Percentiles rank a stretch among this genome's conserved stretches.
These are phyloP conservation scores for Ptychodera flava DNA, from an alignment of 35 echinoderm and acorn worm species.

Conservation along the genomic window DNA sequence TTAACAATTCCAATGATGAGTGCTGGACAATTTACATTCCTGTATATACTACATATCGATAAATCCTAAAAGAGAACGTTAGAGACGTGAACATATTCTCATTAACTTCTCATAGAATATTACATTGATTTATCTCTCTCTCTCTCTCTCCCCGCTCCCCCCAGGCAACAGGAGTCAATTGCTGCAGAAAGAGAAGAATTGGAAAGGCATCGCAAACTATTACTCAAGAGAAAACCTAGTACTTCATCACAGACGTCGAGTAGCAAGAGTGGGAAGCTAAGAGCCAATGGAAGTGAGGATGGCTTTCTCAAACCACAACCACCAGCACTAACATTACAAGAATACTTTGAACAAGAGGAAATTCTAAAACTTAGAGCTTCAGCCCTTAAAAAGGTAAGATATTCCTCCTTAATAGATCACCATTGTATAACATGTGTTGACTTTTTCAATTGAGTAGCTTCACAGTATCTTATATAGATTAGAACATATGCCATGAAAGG, in stretches of 20 bases:
- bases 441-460: no score
- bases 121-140: no score
- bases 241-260: constrained; percentile 33
- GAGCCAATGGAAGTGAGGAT: constrained; percentile 75
- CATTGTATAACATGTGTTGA: no score
- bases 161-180: constrained; percentile 87
- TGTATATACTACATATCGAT: no score
- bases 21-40: no score
- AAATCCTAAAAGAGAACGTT: not conserved
- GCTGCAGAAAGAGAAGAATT: constrained; percentile 89
- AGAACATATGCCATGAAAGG: no score
- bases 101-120: no score
- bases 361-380: constrained; percentile 77
- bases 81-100: constrained; percentile 3
- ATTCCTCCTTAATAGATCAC: no score
- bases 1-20: no score
- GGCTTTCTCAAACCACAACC: constrained; percentile 63
- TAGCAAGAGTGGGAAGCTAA: constrained; percentile 59
- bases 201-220: constrained; percentile 72
- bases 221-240: constrained; percentile 86
- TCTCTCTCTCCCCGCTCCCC: no score
- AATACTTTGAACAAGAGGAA: constrained; percentile 89
- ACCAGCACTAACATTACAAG: constrained; percentile 15
- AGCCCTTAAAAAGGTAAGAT: constrained; percentile 76
- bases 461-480: no score